A percentile compares a stretch with the other conserved stretches of the same genome.
Conservation (phyloP, 2,113 vertebrate genomes). For the Nothobranchius kuhntae region DNA sequence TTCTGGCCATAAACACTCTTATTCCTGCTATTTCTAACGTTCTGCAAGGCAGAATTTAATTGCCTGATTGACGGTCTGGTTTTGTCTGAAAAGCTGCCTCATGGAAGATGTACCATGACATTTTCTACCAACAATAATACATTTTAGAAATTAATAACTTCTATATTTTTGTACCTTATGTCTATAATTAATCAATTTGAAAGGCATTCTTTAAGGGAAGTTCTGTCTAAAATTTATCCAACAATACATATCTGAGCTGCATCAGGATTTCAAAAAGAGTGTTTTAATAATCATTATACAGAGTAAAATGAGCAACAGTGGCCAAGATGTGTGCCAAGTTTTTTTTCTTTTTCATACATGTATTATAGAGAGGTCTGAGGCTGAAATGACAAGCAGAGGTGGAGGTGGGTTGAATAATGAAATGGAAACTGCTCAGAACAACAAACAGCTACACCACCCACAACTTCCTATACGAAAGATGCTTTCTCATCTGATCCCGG, state of each 20-base stretch:
- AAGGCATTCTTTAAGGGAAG: constrained; percentile 19
- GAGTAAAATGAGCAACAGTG: constrained; percentile 23
- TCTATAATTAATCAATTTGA: constrained; percentile 25
- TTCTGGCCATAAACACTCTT: constrained; percentile 30
- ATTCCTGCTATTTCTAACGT: constrained; percentile 45
- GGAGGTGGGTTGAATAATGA: constrained; percentile 39
- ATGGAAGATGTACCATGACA: constrained; percentile 31
- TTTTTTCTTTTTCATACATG: not conserved
- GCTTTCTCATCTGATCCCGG: constrained; percentile 1
- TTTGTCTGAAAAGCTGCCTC: constrained; percentile 53
- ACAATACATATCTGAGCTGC: constrained; percentile 2
- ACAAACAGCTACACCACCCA: constrained; percentile 19
- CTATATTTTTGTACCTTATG: constrained; percentile 23
- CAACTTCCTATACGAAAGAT: constrained; percentile 11
- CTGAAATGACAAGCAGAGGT: constrained; percentile 32
- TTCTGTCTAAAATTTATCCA: constrained; percentile 6
- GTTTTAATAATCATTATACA: constrained; percentile 28
- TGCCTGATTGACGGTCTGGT: constrained; percentile 42
- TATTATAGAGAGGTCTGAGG: constrained; percentile 20
- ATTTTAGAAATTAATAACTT: constrained; percentile 19
- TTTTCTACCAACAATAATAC: constrained; percentile 31
- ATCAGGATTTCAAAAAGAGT: constrained; percentile 9
- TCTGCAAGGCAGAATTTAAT: constrained; percentile 43
- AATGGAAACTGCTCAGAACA: constrained; percentile 25
- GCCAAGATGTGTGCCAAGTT: constrained; percentile 5